Evolutionary conservation across 2,113 vertebrate species (phyloP), one percentile per base, ranked within the genome.

Genomic region (Calidris pugnax): DNA sequence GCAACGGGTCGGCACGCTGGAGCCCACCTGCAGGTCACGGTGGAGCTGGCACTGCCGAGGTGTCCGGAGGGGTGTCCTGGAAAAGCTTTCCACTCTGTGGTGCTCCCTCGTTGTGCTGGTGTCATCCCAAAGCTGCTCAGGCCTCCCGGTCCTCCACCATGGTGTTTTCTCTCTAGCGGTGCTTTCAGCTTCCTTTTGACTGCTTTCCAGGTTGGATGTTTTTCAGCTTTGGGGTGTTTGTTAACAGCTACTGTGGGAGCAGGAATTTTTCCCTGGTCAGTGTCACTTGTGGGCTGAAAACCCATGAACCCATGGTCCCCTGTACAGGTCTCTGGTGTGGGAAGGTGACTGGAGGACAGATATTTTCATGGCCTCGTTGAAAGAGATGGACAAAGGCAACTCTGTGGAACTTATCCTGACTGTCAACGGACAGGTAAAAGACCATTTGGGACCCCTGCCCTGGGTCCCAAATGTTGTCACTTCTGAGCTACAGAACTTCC

Each of bases 241-340:
- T 81, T 74, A 64, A 1, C 7, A 60, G 37, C 23, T 81, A 35
- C 10, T 12, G 10, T 21, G 18, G 30, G 45, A 83, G 56, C 30
- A 57, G 78, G 41, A 89, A 12, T 82, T 85, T 84, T 85, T n/a
- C 19, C 10, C 5, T 45, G 11, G 8, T 56, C 12, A n/a, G 7
- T 63, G 53, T 43, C 15, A 16, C 9, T 7, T 73, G 32, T 84
- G 43, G 56, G 43, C 55, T 90, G 75, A 96, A 86, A 87, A 22
- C 28, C 5, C 11, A 0, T 69, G 74, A 87, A 22, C 28, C 5
- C 11, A 0, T 69, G 74, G 30, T 84, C 39, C 18, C 8, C 45
- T 85, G 30, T 90, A 43, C 96, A 99, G 99, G 96, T 99, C 98
- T 55, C 96, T 99, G 60, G 98, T 98, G 45, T 99, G 99, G 98